Percentiles rank a stretch among this genome's conserved stretches.
These are phyloP conservation scores for Alentia gelatinosa DNA, from an alignment of 2,888 invertebrate species.

Conservation along the genomic window DNA sequence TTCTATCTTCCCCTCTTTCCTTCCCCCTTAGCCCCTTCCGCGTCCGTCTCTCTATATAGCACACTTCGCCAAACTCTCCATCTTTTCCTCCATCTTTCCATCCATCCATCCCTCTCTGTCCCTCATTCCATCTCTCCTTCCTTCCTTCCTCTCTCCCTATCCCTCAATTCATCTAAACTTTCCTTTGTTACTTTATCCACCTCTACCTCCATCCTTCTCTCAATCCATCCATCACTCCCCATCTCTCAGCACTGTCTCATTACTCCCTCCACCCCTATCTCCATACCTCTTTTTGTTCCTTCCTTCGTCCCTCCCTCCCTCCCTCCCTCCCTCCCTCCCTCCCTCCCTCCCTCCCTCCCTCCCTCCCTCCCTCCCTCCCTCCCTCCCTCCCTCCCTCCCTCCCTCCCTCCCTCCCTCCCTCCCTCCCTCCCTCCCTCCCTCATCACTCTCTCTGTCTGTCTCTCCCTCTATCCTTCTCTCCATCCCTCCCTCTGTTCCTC, in stretches of 20 bases:
- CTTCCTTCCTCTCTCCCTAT: not conserved
- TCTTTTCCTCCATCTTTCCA: not conserved
- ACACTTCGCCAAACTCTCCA: not conserved
- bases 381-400: not conserved
- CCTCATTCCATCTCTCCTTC: not conserved
- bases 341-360: not conserved
- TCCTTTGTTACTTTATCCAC: not conserved
- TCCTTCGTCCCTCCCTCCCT: not conserved
- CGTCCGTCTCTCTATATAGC: not conserved
- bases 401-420: not conserved
- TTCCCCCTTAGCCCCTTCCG: not conserved
- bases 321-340: not conserved
- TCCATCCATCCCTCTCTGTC: not conserved
- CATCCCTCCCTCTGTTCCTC: not conserved
- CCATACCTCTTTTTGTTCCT: not conserved
- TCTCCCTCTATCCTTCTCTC: not conserved
- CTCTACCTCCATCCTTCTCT: not conserved
- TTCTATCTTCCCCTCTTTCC: not conserved
- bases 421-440: too few species aligned
- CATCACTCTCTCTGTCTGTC: constrained; percentile 11
- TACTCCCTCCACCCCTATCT: not conserved
- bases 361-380: not conserved
- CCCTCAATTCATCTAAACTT: too few species aligned
- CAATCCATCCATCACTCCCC: not conserved
- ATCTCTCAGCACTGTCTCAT: too few species aligned